Conservation (phyloP, 2,797 vertebrate genomes). For the Odontamblyopus rebecca region DNA sequence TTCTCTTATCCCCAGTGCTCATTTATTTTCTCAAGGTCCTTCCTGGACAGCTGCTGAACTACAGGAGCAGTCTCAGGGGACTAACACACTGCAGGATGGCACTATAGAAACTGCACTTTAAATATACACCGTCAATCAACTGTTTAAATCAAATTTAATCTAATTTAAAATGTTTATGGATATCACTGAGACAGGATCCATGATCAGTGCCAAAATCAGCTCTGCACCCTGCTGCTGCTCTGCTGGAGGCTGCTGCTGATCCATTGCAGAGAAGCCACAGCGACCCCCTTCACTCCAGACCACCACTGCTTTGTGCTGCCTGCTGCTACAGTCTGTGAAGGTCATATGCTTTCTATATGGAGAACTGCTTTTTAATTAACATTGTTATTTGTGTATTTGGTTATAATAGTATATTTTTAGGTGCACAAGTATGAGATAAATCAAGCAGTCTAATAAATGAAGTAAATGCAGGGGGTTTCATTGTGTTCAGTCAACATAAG, state of each 20-base stretch:
- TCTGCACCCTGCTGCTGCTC: slow-evolving; percentile 41
- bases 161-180: slow-evolving; percentile 7
- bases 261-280: slow-evolving; percentile 50
- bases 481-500: neutral
- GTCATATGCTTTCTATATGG: neutral
- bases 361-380: neutral
- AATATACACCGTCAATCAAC: neutral
- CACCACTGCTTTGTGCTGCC: neutral
- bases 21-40: slow-evolving; percentile 61
- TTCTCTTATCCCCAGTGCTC: slow-evolving; percentile 42
- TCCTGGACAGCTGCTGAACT: slow-evolving; percentile 49
- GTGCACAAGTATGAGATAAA: neutral
- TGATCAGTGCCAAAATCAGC: slow-evolving; percentile 30
- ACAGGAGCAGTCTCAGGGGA: slow-evolving; percentile 48
- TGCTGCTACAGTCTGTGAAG: slow-evolving; percentile 2
- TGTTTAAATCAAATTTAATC: neutral
- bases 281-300: slow-evolving; percentile 12
- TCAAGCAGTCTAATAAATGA: neutral
- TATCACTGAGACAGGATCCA: slow-evolving; percentile 19
- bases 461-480: neutral
- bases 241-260: slow-evolving; percentile 41
- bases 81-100: slow-evolving; percentile 34
- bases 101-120: slow-evolving; percentile 2
- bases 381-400: neutral
- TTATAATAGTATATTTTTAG: neutral